Conservation (phyloP, 2,113 vertebrate species). For the Colossoma macropomum region DNA sequence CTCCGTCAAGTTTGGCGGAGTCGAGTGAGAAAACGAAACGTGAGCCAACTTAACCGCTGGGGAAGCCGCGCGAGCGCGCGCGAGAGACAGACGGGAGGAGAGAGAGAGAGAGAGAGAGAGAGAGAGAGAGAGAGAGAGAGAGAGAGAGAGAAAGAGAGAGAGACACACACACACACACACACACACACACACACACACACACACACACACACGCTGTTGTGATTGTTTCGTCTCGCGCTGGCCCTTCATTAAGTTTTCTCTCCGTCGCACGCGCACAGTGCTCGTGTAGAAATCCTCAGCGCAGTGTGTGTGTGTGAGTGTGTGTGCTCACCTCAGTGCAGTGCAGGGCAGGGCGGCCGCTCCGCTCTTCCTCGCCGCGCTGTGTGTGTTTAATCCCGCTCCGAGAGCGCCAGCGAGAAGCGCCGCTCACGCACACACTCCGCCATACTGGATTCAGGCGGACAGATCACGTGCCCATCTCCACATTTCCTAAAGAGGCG, state of each 20-base stretch:
- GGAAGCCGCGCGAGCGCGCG: neutral
- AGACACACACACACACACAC: conserved; percentile 38
- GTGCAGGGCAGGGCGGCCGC: conserved; percentile 31
- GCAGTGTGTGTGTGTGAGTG: neutral
- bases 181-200: conserved; percentile 12
- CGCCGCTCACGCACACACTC: conserved; percentile 62
- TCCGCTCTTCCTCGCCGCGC: conserved; percentile 23
- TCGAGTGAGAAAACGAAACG: conserved; percentile 5
- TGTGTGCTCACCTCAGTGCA: conserved; percentile 51
- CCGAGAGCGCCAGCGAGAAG: conserved; percentile 55
- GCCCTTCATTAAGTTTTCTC: conserved; percentile 15
- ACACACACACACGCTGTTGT: conserved; percentile 53
- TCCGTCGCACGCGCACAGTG: neutral
- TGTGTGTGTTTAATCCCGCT: conserved; percentile 60
- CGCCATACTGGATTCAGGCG: conserved; percentile 73
- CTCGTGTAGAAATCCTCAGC: neutral
- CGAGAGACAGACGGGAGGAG: neutral
- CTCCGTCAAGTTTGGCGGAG: neutral
- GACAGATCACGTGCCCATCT: conserved; percentile 72
- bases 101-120: neutral
- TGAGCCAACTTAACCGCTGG: conserved; percentile 30
- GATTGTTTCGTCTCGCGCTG: conserved; percentile 55
- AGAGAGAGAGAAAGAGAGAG: too few species aligned
- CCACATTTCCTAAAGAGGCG: conserved; percentile 70
- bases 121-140: conserved; percentile 5